A percentile compares a stretch with the other conserved stretches of the same genome.
Conservation (phyloP, 2,888 invertebrate genomes). For the Dysmachus trigonus region DNA sequence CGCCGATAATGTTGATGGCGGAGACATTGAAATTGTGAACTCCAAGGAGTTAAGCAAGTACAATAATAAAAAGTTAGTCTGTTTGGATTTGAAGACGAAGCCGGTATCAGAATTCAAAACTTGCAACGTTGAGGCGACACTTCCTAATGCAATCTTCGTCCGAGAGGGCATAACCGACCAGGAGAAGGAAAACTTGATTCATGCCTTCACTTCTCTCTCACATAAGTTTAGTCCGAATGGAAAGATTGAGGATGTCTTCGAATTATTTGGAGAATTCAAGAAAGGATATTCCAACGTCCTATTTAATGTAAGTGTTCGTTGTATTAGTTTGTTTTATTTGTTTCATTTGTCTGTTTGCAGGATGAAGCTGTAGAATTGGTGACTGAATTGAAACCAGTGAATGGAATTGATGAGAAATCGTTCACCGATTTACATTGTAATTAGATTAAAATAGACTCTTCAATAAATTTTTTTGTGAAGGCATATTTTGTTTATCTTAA, state of each 20-base stretch:
- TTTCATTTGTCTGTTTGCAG: constrained; percentile 50
- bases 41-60: constrained; percentile 57
- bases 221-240: constrained; percentile 59
- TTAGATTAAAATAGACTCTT: not conserved
- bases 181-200: constrained; percentile 61
- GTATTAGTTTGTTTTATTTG: not conserved
- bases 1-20: constrained; percentile 52
- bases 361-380: constrained; percentile 58
- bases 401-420: constrained; percentile 55
- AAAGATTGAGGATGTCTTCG: constrained; percentile 61
- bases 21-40: constrained; percentile 57
- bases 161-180: constrained; percentile 55
- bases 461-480: not conserved
- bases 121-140: constrained; percentile 61
- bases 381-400: constrained; percentile 56
- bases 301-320: constrained; percentile 58
- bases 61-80: constrained; percentile 60
- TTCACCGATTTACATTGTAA: not conserved
- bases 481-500: not conserved
- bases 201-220: constrained; percentile 59
- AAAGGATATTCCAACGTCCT: constrained; percentile 57
- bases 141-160: constrained; percentile 59
- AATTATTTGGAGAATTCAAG: constrained; percentile 60
- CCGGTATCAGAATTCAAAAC: constrained; percentile 58
- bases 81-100: constrained; percentile 58